These are phyloP conservation scores for Zapus hudsonius DNA, from an alignment of 2,113 vertebrate genomes.

Conservation along the genomic window DNA sequence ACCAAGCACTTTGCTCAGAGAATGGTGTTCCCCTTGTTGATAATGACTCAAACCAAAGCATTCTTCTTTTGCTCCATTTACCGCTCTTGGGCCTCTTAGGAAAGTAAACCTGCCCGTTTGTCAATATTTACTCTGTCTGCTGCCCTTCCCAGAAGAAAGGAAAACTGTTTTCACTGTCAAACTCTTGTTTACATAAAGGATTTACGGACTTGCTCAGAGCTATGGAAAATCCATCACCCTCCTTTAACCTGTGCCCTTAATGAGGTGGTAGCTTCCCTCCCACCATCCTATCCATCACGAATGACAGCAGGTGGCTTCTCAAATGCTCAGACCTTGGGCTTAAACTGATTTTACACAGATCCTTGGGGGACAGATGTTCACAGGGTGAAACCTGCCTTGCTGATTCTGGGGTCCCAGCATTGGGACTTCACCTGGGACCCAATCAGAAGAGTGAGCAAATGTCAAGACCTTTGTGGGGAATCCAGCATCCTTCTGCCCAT, in stretches of 20 bases:
- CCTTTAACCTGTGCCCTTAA: conserved; percentile 56
- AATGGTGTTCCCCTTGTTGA: neutral
- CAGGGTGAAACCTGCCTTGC: neutral
- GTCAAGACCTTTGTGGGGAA: neutral
- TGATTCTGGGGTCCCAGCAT: rapidly evolving
- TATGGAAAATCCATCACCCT: conserved; percentile 65
- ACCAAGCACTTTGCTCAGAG: neutral
- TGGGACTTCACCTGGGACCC: neutral
- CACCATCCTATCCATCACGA: conserved; percentile 44
- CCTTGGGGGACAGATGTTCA: neutral
- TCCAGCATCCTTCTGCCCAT: neutral
- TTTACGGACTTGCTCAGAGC: conserved; percentile 56
- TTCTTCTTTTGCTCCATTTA: conserved; percentile 3
- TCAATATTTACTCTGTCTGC: conserved; percentile 78
- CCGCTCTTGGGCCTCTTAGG: neutral
- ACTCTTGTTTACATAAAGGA: conserved; percentile 70
- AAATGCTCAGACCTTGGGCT: conserved; percentile 1
- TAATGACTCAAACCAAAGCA: conserved; percentile 14
- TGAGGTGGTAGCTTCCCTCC: conserved; percentile 51
- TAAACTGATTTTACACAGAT: conserved; percentile 34
- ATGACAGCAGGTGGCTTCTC: neutral
- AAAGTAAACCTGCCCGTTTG: conserved; percentile 58
- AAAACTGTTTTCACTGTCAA: conserved; percentile 67
- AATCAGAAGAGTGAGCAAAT: neutral
- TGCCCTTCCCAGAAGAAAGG: conserved; percentile 38